These are phyloP conservation scores for Platycercus adscitus DNA, from an alignment of 2,113 vertebrate genomes.

Conservation along the genomic window DNA sequence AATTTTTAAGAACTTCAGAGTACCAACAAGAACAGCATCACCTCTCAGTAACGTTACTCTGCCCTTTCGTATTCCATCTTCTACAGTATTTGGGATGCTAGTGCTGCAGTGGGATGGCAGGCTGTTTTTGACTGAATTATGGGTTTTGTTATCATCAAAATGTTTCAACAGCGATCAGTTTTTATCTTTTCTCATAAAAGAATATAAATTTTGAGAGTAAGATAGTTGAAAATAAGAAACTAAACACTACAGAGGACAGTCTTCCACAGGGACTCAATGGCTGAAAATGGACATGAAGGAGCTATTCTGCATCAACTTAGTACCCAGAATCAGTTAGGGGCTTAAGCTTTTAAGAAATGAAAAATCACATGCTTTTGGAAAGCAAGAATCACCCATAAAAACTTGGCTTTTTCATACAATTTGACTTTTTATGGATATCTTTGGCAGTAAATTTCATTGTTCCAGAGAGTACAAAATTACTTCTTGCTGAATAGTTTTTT, in stretches of 20 bases:
- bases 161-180: background rate
- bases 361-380: background rate
- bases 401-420: background rate
- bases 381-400: background rate
- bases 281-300: background rate
- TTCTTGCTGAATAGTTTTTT: background rate
- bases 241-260: background rate
- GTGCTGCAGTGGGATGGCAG: background rate
- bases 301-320: background rate
- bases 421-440: background rate
- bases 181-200: background rate
- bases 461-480: constrained; percentile 3
- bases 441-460: background rate
- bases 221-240: background rate
- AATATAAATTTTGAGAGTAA: background rate
- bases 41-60: background rate
- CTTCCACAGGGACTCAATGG: background rate
- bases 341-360: background rate
- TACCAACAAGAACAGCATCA: background rate
- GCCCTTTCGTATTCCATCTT: background rate
- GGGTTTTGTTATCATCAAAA: background rate
- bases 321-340: background rate
- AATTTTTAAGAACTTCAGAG: background rate
- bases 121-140: background rate
- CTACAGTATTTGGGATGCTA: background rate